phyloP scores from a whole-genome alignment of 2,888 invertebrate species.

The Dilophus febrilis region DNA sequence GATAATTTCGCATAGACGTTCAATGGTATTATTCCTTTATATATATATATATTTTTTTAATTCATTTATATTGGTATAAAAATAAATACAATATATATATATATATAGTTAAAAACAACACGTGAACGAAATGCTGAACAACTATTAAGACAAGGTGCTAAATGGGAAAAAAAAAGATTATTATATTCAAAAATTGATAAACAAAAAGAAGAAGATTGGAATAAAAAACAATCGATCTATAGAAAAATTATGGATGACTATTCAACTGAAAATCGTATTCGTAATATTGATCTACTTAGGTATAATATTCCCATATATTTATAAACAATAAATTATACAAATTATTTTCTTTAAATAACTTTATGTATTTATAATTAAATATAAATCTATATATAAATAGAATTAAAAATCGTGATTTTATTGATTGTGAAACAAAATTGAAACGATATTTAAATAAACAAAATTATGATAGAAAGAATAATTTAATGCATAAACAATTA shows the following conservation, averaged over 20 bases:
- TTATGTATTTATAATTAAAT: neutral
- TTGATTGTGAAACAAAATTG: constrained; percentile 23
- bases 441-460: constrained; percentile 24
- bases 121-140: constrained; percentile 27
- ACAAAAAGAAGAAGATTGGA: constrained; percentile 17
- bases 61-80: neutral
- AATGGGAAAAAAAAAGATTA: constrained; percentile 27
- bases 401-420: constrained; percentile 25
- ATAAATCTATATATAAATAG: too few species aligned
- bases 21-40: constrained; percentile 26
- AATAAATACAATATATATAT: neutral
- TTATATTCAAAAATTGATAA: constrained; percentile 23
- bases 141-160: constrained; percentile 25
- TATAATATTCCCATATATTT: constrained; percentile 8
- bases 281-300: constrained; percentile 26
- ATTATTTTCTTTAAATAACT: neutral
- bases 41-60: neutral
- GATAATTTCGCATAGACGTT: constrained; percentile 32
- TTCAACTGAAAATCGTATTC: constrained; percentile 20
- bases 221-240: constrained; percentile 18
- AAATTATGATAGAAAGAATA: too few species aligned
- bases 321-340: too few species aligned
- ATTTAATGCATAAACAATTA: too few species aligned
- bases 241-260: constrained; percentile 21
- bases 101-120: constrained; percentile 25